phyloP scores from a whole-genome alignment of 2,797 vertebrate species.

The Remorina albescens region DNA sequence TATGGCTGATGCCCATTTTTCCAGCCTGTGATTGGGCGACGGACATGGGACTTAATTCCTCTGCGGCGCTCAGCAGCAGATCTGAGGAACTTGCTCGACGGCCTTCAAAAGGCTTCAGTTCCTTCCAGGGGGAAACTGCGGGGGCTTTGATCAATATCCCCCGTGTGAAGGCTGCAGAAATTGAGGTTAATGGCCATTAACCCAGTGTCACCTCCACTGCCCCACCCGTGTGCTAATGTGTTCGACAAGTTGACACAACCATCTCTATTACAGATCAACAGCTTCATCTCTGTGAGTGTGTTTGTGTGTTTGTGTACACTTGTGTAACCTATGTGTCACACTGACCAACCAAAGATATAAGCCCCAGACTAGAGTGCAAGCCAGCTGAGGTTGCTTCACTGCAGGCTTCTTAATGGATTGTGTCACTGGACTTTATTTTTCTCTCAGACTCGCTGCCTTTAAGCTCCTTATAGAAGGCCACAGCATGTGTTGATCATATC shows the following conservation, averaged over 20 bases:
- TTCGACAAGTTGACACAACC: slow-evolving; percentile 66
- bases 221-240: slow-evolving; percentile 58
- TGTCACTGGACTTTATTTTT: slow-evolving; percentile 30
- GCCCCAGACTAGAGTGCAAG: neutral
- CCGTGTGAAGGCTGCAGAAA: slow-evolving; percentile 62
- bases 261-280: slow-evolving; percentile 61
- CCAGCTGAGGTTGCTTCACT: slow-evolving; percentile 20
- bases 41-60: slow-evolving; percentile 53
- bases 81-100: slow-evolving; percentile 54
- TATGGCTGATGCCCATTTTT: slow-evolving; percentile 10
- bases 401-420: slow-evolving; percentile 21
- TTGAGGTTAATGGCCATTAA: slow-evolving; percentile 80
- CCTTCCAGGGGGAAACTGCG: slow-evolving; percentile 44
- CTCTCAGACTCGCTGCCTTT: slow-evolving; percentile 7
- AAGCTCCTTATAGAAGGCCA: slow-evolving; percentile 2
- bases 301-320: neutral
- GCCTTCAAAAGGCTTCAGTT: slow-evolving; percentile 70
- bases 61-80: slow-evolving; percentile 50
- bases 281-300: slow-evolving; percentile 16
- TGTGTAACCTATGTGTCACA: slow-evolving; percentile 13
- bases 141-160: slow-evolving; percentile 76
- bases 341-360: slow-evolving; percentile 17
- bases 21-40: slow-evolving; percentile 46
- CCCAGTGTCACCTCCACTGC: slow-evolving; percentile 69
- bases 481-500: slow-evolving; percentile 6